Evolutionary conservation across 2,888 invertebrate species (phyloP).

Genomic region (Ferdinandea cuprea): DNA sequence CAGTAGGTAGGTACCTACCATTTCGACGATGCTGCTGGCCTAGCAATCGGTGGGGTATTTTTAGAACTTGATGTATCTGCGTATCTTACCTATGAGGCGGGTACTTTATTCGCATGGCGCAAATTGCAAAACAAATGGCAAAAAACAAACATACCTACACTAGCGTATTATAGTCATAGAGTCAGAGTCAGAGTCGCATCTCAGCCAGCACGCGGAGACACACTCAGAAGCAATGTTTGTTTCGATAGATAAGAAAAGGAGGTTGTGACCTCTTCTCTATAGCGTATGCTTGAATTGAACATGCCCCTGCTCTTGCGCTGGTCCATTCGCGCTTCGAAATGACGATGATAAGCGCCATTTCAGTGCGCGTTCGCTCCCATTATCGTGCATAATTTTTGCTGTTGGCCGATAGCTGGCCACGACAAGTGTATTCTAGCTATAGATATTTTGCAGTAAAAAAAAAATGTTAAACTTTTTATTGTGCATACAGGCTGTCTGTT

Average conservation of each 20-base stretch:
- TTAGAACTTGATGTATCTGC: slow-evolving; percentile 40
- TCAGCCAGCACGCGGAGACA: slow-evolving; percentile 8
- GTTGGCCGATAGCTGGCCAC: slow-evolving; percentile 21
- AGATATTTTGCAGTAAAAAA: slow-evolving; percentile 69
- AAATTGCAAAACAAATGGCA: slow-evolving; percentile 45
- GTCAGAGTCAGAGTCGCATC: slow-evolving; percentile 17
- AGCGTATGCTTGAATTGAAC: slow-evolving; percentile 1
- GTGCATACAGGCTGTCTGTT: not conserved
- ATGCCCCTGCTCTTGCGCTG: slow-evolving; percentile 10
- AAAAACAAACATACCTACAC: not conserved
- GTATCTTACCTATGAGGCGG: slow-evolving; percentile 27
- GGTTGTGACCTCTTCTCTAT: slow-evolving; percentile 63
- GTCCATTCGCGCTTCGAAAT: slow-evolving; percentile 19
- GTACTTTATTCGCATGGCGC: not conserved
- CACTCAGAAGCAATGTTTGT: slow-evolving; percentile 20
- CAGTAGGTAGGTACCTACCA: not conserved
- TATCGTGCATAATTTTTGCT: slow-evolving; percentile 34
- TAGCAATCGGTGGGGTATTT: slow-evolving; percentile 43
- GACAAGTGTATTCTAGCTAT: slow-evolving; percentile 45
- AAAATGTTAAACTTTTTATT: slow-evolving; percentile 24
- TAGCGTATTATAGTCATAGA: too few relatives aligned
- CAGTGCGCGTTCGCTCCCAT: slow-evolving; percentile 35
- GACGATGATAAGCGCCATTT: slow-evolving; percentile 70
- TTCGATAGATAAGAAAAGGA: slow-evolving; percentile 49
- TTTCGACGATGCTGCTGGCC: slow-evolving; percentile 7